Conservation (phyloP, 1,140 invertebrate species). For the Phortica variegata region DNA sequence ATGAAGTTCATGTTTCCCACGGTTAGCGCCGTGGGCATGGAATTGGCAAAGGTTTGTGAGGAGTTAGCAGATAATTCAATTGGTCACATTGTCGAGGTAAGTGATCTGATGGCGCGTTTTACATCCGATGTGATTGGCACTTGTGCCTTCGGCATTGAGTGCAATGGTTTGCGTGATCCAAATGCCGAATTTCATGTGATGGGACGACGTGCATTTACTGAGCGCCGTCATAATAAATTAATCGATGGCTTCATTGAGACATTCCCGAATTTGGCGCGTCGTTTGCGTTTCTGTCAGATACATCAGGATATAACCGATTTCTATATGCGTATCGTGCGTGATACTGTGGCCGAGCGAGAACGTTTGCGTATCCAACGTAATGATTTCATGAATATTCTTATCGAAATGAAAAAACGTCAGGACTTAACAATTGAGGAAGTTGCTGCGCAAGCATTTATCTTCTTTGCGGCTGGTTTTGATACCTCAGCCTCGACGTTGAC, state of each 20-base stretch:
- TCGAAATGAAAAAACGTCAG: conserved; percentile 52
- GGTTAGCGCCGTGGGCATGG: conserved; percentile 54
- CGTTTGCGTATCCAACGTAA: conserved; percentile 57
- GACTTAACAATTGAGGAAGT: conserved; percentile 44
- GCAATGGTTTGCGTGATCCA: conserved; percentile 60
- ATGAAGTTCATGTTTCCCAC: conserved; percentile 63
- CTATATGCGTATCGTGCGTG: conserved; percentile 58
- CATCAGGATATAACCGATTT: conserved; percentile 58
- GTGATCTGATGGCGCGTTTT: conserved; percentile 59
- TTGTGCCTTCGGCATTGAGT: conserved; percentile 64
- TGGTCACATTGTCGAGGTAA: conserved; percentile 37
- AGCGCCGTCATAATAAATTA: conserved; percentile 26
- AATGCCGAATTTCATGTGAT: conserved; percentile 60
- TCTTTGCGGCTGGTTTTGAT: conserved; percentile 67
- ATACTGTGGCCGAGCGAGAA: conserved; percentile 59
- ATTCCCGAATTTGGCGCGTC: conserved; percentile 32
- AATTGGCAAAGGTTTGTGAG: conserved; percentile 23
- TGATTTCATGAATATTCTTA: conserved; percentile 62
- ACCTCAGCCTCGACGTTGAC: conserved; percentile 63
- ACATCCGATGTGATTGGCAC: conserved; percentile 67
- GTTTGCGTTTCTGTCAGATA: conserved; percentile 30
- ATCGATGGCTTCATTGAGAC: conserved; percentile 39
- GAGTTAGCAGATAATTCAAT: conserved; percentile 38
- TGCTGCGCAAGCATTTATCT: conserved; percentile 50
- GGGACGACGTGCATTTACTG: conserved; percentile 42